phyloP scores from a whole-genome alignment of 2,113 vertebrate species.

The Petrocephalus zakoni region DNA sequence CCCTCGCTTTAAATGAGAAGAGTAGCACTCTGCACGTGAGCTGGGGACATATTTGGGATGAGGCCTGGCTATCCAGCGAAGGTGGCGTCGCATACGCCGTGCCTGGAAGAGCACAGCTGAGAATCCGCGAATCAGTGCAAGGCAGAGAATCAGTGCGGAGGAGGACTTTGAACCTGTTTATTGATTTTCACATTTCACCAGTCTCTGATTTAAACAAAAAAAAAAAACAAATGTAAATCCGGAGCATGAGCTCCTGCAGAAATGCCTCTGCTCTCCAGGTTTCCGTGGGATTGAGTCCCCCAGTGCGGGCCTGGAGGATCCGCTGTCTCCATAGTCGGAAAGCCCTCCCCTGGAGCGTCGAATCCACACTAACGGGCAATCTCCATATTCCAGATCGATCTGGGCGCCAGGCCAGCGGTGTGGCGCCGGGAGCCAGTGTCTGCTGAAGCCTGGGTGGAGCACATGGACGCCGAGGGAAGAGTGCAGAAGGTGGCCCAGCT shows the following conservation, averaged over 20 bases:
- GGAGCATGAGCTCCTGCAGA: not conserved
- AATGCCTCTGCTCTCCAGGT: not conserved
- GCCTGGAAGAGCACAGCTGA: not conserved
- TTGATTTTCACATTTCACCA: not conserved
- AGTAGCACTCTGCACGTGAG: not conserved
- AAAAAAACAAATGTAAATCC: not conserved
- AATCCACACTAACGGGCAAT: not conserved
- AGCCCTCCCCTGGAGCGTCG: not conserved
- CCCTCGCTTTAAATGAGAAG: not conserved
- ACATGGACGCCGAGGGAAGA: constrained; percentile 10
- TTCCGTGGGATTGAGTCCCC: not conserved
- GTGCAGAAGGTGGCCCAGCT: not conserved
- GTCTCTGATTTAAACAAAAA: not conserved
- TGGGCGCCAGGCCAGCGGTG: constrained; percentile 10
- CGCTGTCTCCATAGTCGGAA: not conserved
- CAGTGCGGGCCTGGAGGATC: not conserved
- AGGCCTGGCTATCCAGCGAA: not conserved
- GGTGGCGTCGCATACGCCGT: not conserved
- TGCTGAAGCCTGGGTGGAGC: not conserved
- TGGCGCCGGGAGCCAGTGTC: not conserved
- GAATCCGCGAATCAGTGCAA: not conserved
- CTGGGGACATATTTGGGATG: not conserved
- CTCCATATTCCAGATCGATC: constrained; percentile 15
- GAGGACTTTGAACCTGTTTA: not conserved
- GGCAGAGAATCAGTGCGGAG: not conserved